Percentiles rank a stretch among this genome's conserved stretches.
These are phyloP conservation scores for Xenopus laevis DNA, from an alignment of 2,113 vertebrate species.

Conservation along the genomic window DNA sequence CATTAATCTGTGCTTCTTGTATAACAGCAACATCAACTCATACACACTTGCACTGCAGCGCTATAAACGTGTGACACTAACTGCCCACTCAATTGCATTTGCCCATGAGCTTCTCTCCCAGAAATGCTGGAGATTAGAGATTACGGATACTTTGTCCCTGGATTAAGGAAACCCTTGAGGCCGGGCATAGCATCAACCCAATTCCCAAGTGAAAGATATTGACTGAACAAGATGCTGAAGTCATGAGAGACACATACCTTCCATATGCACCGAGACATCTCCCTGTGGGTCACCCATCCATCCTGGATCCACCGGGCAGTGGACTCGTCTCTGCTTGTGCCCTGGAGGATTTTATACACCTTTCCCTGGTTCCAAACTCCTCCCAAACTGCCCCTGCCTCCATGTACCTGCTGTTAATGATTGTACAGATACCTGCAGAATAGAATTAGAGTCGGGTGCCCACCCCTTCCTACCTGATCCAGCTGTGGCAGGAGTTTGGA, in stretches of 20 bases:
- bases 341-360: constrained; percentile 44
- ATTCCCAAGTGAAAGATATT: no score
- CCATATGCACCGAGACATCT: background rate
- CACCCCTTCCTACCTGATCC: constrained; percentile 63
- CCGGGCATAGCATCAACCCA: no score
- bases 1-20: no score
- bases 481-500: constrained; percentile 27
- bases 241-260: background rate
- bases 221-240: no score
- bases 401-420: constrained; percentile 86
- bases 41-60: no score
- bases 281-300: background rate
- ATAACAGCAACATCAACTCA: constrained; percentile 52
- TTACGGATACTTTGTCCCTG: no score
- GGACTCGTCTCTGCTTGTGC: background rate
- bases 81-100: no score
- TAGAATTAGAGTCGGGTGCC: constrained; percentile 55
- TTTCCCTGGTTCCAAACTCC: constrained; percentile 54
- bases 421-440: constrained; percentile 65
- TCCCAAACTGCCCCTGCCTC: constrained; percentile 55
- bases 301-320: background rate
- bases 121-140: no score
- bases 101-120: no score
- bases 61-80: no score
- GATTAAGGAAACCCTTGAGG: no score